Conservation (phyloP, 2,113 vertebrate genomes). For the Dendrocopos noguchii region DNA sequence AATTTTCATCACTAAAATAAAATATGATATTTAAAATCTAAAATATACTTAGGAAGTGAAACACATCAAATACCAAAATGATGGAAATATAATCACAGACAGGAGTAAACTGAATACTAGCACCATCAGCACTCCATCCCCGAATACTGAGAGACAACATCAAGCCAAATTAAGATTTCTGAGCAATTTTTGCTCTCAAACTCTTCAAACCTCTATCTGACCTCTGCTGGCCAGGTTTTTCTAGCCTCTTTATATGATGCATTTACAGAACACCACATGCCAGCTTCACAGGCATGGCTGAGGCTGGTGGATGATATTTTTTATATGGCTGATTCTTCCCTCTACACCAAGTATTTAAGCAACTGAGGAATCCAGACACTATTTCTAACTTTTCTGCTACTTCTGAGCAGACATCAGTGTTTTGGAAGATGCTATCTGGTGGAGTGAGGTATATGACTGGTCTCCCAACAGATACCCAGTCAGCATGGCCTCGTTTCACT, state of each 20-base stretch:
- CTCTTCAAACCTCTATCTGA: conserved; percentile 19
- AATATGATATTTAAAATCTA: not conserved
- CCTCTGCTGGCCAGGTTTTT: conserved; percentile 28
- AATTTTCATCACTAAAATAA: not conserved
- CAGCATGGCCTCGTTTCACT: not conserved
- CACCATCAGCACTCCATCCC: not conserved
- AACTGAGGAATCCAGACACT: not conserved
- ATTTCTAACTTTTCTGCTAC: not conserved
- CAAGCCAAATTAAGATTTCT: not conserved
- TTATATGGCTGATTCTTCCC: not conserved
- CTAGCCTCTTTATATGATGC: not conserved
- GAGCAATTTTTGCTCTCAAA: not conserved
- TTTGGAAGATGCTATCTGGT: not conserved
- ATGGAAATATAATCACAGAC: not conserved
- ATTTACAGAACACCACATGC: not conserved
- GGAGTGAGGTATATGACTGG: not conserved
- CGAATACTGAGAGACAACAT: not conserved
- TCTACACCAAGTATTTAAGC: not conserved
- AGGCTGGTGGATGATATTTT: not conserved
- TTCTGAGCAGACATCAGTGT: not conserved
- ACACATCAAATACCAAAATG: not conserved
- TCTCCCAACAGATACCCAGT: not conserved
- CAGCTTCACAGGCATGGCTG: not conserved
- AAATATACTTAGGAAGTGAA: not conserved
- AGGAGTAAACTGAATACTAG: not conserved